Evolutionary conservation across 2,113 vertebrate genomes (phyloP).

Genomic region (Falco punctatus): DNA sequence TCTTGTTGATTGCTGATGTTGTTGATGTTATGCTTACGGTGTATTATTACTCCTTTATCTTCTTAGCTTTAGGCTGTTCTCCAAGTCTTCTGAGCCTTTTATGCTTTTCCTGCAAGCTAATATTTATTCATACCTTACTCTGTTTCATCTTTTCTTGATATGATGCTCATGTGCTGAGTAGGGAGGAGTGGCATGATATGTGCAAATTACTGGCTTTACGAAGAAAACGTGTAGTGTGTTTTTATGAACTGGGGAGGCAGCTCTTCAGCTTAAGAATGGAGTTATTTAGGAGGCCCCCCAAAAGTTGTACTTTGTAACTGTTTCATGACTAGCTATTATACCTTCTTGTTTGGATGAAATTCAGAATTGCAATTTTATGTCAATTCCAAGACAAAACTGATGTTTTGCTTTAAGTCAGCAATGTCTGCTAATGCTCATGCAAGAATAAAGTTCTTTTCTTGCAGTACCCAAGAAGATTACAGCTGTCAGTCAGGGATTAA

Average conservation of each 20-base stretch:
- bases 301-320: not conserved
- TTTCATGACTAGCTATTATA: not conserved
- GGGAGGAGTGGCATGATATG: not conserved
- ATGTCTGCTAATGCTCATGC: not conserved
- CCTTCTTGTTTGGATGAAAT: slow-evolving; percentile 8
- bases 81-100: not conserved
- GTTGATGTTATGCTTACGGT: not conserved
- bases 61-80: slow-evolving; percentile 7
- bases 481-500: not conserved
- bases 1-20: not conserved
- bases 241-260: not conserved
- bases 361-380: not conserved
- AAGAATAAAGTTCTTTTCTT: not conserved
- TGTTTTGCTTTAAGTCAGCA: not conserved
- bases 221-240: not conserved
- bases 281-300: not conserved
- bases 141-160: slow-evolving; percentile 6
- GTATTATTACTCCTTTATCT: not conserved
- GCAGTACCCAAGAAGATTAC: not conserved
- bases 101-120: not conserved
- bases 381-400: not conserved
- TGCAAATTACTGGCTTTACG: not conserved
- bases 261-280: not conserved
- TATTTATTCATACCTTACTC: slow-evolving; percentile 14
- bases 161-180: not conserved